Percentiles rank a stretch among this genome's conserved stretches.
These are phyloP conservation scores for Aeoliscus strigatus DNA, from an alignment of 2,797 vertebrate species.

Conservation along the genomic window DNA sequence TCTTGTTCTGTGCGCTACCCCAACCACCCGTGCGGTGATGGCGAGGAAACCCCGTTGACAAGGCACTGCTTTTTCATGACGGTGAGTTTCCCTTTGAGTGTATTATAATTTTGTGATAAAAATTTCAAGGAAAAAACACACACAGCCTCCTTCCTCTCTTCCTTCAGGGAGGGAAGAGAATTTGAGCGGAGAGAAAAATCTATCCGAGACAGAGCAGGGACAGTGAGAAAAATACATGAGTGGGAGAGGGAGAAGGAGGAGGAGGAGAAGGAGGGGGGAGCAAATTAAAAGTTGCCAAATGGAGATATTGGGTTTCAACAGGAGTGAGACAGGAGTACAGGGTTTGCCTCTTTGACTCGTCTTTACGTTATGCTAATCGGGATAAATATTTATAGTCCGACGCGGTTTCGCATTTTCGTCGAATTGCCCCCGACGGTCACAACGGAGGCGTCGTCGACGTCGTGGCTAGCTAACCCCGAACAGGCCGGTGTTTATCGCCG, in stretches of 20 bases:
- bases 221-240: slow-evolving; percentile 80
- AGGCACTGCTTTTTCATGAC: slow-evolving; percentile 99
- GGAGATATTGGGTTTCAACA: slow-evolving; percentile 99
- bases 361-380: slow-evolving; percentile 78
- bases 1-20: slow-evolving; percentile 76
- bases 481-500: slow-evolving; percentile 54
- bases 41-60: slow-evolving; percentile 99
- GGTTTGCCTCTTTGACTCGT: slow-evolving; percentile 78
- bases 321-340: slow-evolving; percentile 84
- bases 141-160: slow-evolving; percentile 95
- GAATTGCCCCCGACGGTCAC: slow-evolving; percentile 52
- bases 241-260: slow-evolving; percentile 92
- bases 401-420: slow-evolving; percentile 58
- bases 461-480: slow-evolving; percentile 61
- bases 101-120: slow-evolving; percentile 99
- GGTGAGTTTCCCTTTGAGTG: slow-evolving; percentile 99
- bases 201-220: slow-evolving; percentile 87
- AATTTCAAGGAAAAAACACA: slow-evolving; percentile 99
- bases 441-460: slow-evolving; percentile 52
- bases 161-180: slow-evolving; percentile 92
- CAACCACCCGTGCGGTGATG: slow-evolving; percentile 98
- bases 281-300: slow-evolving; percentile 99
- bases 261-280: slow-evolving; percentile 87
- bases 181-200: slow-evolving; percentile 85
- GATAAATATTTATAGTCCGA: slow-evolving; percentile 72